These are phyloP conservation scores for Vireo altiloquus DNA, from an alignment of 2,113 vertebrate genomes.

Conservation along the genomic window DNA sequence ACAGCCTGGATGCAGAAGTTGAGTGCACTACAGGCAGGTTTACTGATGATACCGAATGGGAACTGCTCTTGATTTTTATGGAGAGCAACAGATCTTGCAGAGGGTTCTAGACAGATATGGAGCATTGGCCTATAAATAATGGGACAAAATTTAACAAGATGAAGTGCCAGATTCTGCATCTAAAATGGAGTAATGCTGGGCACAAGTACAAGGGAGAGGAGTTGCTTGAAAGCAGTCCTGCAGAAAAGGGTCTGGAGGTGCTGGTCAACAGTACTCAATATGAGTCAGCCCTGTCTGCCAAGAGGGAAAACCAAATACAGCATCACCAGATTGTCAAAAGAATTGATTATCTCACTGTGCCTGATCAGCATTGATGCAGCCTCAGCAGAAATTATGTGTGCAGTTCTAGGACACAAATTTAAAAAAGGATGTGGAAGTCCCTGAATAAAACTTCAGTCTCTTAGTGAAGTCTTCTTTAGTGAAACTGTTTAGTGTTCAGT, in stretches of 20 bases:
- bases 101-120: background rate
- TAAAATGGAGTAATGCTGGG: background rate
- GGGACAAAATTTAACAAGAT: background rate
- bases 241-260: background rate
- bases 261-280: fast-evolving
- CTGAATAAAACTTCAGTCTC: background rate
- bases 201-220: background rate
- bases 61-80: background rate
- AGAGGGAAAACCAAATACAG: background rate
- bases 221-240: too few relatives aligned
- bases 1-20: background rate
- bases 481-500: background rate
- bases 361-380: background rate
- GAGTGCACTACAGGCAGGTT: background rate
- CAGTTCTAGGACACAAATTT: background rate
- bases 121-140: background rate
- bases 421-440: background rate
- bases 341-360: background rate
- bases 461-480: background rate
- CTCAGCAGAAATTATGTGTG: background rate
- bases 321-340: background rate
- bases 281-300: background rate
- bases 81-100: background rate
- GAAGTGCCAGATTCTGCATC: background rate
- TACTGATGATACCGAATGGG: background rate